Evolutionary conservation across 2,888 invertebrate species (phyloP), one percentile per base, ranked within the genome.

Genomic region (Caenorhabditis sp.): DNA sequence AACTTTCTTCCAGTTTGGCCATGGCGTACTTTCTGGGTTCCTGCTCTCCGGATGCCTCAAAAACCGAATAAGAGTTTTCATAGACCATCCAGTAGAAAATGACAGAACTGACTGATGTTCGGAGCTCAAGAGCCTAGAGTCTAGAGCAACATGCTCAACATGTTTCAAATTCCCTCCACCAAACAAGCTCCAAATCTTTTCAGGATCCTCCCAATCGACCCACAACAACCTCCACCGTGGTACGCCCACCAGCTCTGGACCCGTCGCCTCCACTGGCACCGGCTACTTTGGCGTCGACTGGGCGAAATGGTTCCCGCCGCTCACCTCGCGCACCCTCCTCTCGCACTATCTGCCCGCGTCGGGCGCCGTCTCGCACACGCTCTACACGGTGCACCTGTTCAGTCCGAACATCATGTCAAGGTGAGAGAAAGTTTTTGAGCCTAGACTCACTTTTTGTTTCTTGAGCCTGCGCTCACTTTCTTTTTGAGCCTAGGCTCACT

Each of bases 361-460:
- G 49, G 91, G 91, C 16, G 91, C 90, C 44, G 56, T 90, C 63
- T 88, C 89, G 14, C 91, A 91, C 77, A 86, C 90, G 0, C 86
- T 90, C 26, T 90, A 89, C 82, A 84, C 88, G 28, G 84, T 88
- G 16, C 90, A 91, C 77, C 84, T 91, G 54, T 90, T 91, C 82
- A 84, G 87, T 51, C 91, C 91, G 8, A 80, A 72, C 74, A 84
- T 90, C 66, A 85, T 86, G 26, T 87, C 87, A 19, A 77, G 82
- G 86, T 47, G 38, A 47, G 7, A 19, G 10, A 47, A 19, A 1
- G n/a, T n/a, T n/a, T n/a, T n/a, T n/a, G n/a, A n/a, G n/a, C n/a
- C n/a, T n/a, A n/a, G n/a, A n/a, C n/a, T n/a, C n/a, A n/a, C n/a
- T n/a, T n/a, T n/a, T n/a, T n/a, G n/a, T n/a, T n/a, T n/a, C n/a